Evolutionary conservation across 2,888 invertebrate species (phyloP), one percentile per base, ranked within the genome.

Genomic region (Drosophila tanythrix): DNA sequence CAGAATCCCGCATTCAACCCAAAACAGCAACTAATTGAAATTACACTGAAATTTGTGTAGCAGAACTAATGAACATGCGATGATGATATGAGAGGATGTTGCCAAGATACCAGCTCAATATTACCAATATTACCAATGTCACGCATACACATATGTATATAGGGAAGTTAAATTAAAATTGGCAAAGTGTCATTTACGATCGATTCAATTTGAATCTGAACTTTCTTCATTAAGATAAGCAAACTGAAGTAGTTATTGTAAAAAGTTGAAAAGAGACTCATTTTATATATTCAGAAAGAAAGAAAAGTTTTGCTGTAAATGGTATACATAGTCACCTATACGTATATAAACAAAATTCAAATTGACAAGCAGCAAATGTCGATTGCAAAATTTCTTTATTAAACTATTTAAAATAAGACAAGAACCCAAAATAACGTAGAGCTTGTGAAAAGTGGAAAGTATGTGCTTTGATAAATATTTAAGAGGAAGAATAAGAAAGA

Each of bases 1-100:
- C 48, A 68, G 65, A 69, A 58, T 78, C 78, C 78, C 79, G 79
- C 78, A 77, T 78, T 73, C 55, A 57, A 52, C 15, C 15, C 27
- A 35, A 53, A 60, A 27, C 33, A 56, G 8, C 27, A 57, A 65
- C 65, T 70, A 75, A 76, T 76, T 74, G 60, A 67, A 78, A 61
- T 64, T 74, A 60, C 65, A 74, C 48, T 62, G 29, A 66, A 67
- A 64, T 56, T 65, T 58, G 36, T 55, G 40, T 21, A 21, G 38
- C 31, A 25, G 18, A 65, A 53, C 62, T 60, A 68, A 73, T 77
- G 33, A 73, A 46, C 48, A 40, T 27, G 55, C 46, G 25, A 46
- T 46, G 25, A 15, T 53, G 25, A 46, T 27, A 61, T 59, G 57
- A 11, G 27, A 55, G 59, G 36, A 58, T 58, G 46, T 11, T 25